A percentile compares a stretch with the other conserved stretches of the same genome.
Conservation (phyloP, 1,140 invertebrate genomes). For the Drosophila athabasca region DNA sequence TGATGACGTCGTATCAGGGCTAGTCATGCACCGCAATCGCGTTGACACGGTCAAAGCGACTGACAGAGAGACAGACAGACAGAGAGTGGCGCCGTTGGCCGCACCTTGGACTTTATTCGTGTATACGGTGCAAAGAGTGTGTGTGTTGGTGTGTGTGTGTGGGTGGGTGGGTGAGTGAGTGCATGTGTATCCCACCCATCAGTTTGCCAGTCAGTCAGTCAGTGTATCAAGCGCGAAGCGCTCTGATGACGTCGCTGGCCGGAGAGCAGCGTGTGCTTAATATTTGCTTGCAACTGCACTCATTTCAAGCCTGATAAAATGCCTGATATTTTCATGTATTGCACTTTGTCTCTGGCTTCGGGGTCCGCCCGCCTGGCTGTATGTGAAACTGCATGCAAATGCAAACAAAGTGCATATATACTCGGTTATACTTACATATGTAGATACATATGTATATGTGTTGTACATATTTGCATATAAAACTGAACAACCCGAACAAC, state of each 20-base stretch:
- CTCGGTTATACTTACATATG: conserved; percentile 16
- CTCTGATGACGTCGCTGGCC: conserved; percentile 55
- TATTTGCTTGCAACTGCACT: conserved; percentile 27
- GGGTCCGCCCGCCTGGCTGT: conserved; percentile 13
- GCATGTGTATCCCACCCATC: neutral
- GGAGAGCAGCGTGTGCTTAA: conserved; percentile 39
- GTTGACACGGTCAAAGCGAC: conserved; percentile 24
- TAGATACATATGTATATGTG: neutral
- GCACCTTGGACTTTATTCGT: conserved; percentile 50
- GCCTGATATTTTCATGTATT: conserved; percentile 55
- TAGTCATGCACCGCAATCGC: conserved; percentile 20
- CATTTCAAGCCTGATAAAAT: conserved; percentile 40
- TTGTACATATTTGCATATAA: too few species aligned
- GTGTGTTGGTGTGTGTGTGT: conserved; percentile 11
- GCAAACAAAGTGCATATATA: conserved; percentile 41
- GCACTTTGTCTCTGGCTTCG: conserved; percentile 62
- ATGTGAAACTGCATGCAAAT: conserved; percentile 54
- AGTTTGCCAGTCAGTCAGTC: conserved; percentile 37
- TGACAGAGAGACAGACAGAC: conserved; percentile 31
- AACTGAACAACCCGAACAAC: neutral
- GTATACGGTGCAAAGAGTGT: too few species aligned
- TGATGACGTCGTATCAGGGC: conserved; percentile 46
- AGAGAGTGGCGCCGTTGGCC: conserved; percentile 59
- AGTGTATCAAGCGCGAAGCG: conserved; percentile 39
- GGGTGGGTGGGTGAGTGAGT: conserved; percentile 8